Base-by-base conservation (phyloP, 2,888 invertebrate genomes). In the Sphaeridia pumilis region DNA sequence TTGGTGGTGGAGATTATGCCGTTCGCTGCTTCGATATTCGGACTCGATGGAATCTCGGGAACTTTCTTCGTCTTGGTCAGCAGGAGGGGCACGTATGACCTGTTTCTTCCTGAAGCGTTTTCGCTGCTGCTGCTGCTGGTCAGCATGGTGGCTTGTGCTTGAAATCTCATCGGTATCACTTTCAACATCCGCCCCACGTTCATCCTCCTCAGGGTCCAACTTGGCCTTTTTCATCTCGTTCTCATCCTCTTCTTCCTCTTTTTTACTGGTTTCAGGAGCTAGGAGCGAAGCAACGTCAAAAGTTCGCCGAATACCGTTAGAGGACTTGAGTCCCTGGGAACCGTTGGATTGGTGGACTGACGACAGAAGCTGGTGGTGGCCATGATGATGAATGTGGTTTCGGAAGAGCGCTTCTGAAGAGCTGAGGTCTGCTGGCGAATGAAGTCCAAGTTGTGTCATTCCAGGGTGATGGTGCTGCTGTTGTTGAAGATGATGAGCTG, bases 221-320 rank as follows among this genome's bases (percentile, higher is more conserved):
- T n/a, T 12, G 46, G 36, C 36, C 27, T 47, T 35, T 21, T 21
- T 55, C 24, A 53, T 55, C 49, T 61, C 58, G 34, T 57, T 58
- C 28, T 60, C 58, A 27, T 60, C 61, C 7, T 52, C 54, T n/a
- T n/a, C n/a, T n/a, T n/a, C n/a, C 12, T 7, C 17, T 12, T 28
- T 34, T n/a, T 41, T 41, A n/a, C n/a, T n/a, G 56, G 82, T 80
- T 66, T 94, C 93, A 0, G 93, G 94, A 0, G 93, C 94, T 20
- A 95, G 74, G 20, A 95, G 75, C 7, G 92, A 93, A 0, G 93
- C 94, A 14, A 95, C 88, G 70, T 95, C 94, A 69, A 95, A 95
- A 69, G 88, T 87, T 46, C 87, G 75, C 67, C 67, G 48, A n/a
- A n/a, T n/a, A 7, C 51, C 22, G 35, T 52, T 44, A 72, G 75